These are phyloP conservation scores for Nothobranchius furzeri DNA, from an alignment of 2,113 vertebrate species.

Conservation along the genomic window DNA sequence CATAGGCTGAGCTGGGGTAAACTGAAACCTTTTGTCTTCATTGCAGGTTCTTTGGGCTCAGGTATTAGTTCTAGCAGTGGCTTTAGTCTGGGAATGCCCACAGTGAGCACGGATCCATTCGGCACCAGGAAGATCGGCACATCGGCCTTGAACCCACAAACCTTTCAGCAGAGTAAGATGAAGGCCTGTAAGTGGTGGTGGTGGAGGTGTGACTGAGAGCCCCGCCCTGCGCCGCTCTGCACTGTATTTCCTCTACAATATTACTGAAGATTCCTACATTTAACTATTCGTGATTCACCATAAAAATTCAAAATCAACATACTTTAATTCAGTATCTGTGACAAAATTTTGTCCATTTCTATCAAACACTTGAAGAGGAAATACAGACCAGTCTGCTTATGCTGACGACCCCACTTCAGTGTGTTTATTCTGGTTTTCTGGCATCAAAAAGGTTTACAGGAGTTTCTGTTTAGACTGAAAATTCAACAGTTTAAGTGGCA, in stretches of 20 bases:
- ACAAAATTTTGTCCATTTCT: neutral
- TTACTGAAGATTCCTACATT: neutral
- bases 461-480: neutral
- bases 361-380: conserved; percentile 57
- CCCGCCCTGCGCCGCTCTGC: conserved; percentile 75
- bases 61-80: conserved; percentile 90
- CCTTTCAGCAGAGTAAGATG: conserved; percentile 99
- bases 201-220: conserved; percentile 86
- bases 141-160: conserved; percentile 94
- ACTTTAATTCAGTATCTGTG: too few species aligned
- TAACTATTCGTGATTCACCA: neutral
- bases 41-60: conserved; percentile 86
- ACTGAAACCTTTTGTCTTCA: neutral
- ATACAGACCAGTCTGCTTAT: conserved; percentile 75
- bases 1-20: neutral
- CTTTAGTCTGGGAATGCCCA: conserved; percentile 89
- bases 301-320: too few species aligned
- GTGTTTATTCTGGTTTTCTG: conserved; percentile 1
- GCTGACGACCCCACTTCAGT: conserved; percentile 63
- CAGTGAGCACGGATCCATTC: conserved; percentile 93
- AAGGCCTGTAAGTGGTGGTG: conserved; percentile 95
- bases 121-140: conserved; percentile 97
- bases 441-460: conserved; percentile 15
- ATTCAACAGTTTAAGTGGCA: too few species aligned
- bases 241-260: conserved; percentile 72